A percentile compares a stretch with the other conserved stretches of the same genome.
phyloP scores from a whole-genome alignment of 2,797 vertebrate genomes.

The Myripristis jacobus region DNA sequence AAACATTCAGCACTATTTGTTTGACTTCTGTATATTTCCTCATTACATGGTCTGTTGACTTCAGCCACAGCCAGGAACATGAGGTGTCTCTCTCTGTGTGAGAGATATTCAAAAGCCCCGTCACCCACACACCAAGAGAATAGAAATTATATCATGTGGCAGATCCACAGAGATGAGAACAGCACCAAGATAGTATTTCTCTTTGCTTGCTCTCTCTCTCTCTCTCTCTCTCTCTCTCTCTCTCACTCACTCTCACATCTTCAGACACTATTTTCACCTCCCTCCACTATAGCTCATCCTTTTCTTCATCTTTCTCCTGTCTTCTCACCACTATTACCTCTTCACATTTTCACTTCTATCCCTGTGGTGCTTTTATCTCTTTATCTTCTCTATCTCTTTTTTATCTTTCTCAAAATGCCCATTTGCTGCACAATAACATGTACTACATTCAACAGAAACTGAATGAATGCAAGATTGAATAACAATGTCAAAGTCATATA shows the following conservation, averaged over 20 bases:
- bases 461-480: too few relatives aligned
- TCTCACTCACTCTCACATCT: slow-evolving; percentile 29
- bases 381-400: too few relatives aligned
- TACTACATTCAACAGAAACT: too few relatives aligned
- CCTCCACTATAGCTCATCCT: slow-evolving; percentile 27
- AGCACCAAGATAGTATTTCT: slow-evolving; percentile 13
- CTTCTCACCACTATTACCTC: too few relatives aligned
- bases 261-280: slow-evolving; percentile 35
- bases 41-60: slow-evolving; percentile 21
- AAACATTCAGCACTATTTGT: not conserved
- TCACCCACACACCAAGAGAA: slow-evolving; percentile 21
- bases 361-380: too few relatives aligned
- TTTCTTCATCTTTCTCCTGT: not conserved
- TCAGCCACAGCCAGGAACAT: slow-evolving; percentile 21
- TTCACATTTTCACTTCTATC: too few relatives aligned
- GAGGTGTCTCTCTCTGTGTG: slow-evolving; percentile 28
- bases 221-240: too few relatives aligned
- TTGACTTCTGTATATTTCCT: slow-evolving; percentile 12
- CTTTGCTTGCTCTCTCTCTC: too few relatives aligned
- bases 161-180: slow-evolving; percentile 10
- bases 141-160: slow-evolving; percentile 13
- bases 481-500: too few relatives aligned
- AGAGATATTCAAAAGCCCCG: slow-evolving; percentile 43
- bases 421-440: too few relatives aligned
- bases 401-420: too few relatives aligned